These are phyloP conservation scores for Notamacropus eugenii DNA, from an alignment of 2,797 vertebrate species.

Conservation along the genomic window DNA sequence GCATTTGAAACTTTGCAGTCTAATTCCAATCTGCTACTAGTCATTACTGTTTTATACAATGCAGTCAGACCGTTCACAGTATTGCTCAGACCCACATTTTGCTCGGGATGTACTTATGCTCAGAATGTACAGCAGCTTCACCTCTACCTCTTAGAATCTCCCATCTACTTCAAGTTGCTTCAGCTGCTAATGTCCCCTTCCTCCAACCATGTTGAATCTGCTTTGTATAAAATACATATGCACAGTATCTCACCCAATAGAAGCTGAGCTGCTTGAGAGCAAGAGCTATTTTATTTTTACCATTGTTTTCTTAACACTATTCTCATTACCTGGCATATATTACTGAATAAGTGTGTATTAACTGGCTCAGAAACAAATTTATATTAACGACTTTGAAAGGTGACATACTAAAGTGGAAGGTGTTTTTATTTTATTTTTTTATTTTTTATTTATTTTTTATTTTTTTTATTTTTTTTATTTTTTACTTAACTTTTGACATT, in stretches of 20 bases:
- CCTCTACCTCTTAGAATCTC: background rate
- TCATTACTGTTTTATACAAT: background rate
- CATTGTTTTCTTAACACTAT: background rate
- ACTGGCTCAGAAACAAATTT: background rate
- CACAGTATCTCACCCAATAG: background rate
- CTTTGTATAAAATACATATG: background rate
- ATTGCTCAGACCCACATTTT: background rate
- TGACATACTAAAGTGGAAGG: background rate
- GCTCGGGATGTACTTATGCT: background rate
- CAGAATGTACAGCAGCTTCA: background rate
- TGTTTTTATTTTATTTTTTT: too few relatives aligned
- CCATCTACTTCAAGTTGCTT: background rate
- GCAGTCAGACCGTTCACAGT: background rate
- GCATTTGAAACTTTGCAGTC: background rate
- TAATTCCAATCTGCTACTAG: background rate
- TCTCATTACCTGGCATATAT: background rate
- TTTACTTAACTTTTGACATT: too few relatives aligned
- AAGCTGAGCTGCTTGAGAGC: background rate
- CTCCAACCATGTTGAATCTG: background rate
- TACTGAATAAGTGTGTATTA: background rate
- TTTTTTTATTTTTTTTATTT: too few relatives aligned
- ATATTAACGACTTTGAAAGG: background rate
- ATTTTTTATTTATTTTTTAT: too few relatives aligned
- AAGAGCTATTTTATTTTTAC: background rate
- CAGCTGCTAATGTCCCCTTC: background rate